A percentile compares a stretch with the other conserved stretches of the same genome.
These are phyloP conservation scores for Oryzias woworae DNA, from an alignment of 2,113 vertebrate genomes.

Conservation along the genomic window DNA sequence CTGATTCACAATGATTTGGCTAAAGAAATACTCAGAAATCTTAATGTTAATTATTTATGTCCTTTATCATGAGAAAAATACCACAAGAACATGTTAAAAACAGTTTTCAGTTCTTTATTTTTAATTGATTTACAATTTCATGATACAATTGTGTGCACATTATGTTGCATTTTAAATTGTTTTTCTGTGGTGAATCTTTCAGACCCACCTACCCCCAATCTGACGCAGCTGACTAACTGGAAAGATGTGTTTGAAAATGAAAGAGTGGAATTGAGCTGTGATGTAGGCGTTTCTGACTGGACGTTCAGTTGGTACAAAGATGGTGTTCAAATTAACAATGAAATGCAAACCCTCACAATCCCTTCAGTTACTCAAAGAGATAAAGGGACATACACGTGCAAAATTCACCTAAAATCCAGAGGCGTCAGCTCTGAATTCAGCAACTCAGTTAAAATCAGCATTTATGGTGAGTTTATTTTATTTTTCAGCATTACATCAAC, in stretches of 20 bases:
- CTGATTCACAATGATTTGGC: too few species aligned
- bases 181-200: slow-evolving; percentile 7
- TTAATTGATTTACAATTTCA: not conserved
- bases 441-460: not conserved
- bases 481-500: not conserved
- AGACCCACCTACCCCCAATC: slow-evolving; percentile 39
- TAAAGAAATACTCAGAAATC: too few species aligned
- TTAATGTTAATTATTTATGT: too few species aligned
- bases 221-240: slow-evolving; percentile 27
- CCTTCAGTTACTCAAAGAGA: accelerated
- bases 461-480: slow-evolving; percentile 41
- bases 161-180: not conserved
- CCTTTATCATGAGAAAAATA: too few species aligned
- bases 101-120: not conserved
- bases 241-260: slow-evolving; percentile 48
- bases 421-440: slow-evolving; percentile 14
- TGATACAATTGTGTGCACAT: not conserved
- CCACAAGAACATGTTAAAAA: too few species aligned
- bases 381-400: slow-evolving; percentile 34
- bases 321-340: accelerated
- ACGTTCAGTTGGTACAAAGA: slow-evolving; percentile 37
- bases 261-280: slow-evolving; percentile 17
- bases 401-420: slow-evolving; percentile 1
- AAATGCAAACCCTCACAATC: slow-evolving; percentile 3
- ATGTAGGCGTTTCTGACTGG: slow-evolving; percentile 2